A percentile compares a stretch with the other conserved stretches of the same genome.
Conservation (phyloP, 1,140 invertebrate species). For the Battus philenor region DNA sequence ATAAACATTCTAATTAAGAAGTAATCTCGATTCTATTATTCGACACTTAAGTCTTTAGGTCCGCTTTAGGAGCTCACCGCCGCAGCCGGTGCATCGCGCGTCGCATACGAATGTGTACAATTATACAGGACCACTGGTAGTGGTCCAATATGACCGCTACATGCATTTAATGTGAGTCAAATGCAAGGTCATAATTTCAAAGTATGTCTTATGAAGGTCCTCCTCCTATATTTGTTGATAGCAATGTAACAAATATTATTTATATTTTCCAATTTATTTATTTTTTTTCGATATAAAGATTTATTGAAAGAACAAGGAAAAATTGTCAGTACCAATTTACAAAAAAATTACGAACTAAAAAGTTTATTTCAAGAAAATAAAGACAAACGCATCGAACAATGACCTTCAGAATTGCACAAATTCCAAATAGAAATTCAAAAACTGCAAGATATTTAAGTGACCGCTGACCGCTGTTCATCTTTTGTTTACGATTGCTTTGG, state of each 20-base stretch:
- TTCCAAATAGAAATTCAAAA: no score
- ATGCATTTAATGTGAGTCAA: neutral
- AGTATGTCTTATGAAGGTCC: neutral
- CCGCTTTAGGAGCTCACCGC: neutral
- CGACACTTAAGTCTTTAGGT: conserved; percentile 6
- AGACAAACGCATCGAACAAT: no score
- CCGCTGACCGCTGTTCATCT: no score
- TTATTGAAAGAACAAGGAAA: no score
- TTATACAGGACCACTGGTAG: conserved; percentile 4
- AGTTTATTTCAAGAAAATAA: no score
- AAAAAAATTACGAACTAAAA: no score
- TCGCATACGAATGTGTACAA: conserved; percentile 15
- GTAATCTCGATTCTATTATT: conserved; percentile 24
- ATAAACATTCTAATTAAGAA: conserved; percentile 23
- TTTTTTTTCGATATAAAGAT: no score
- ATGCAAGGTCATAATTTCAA: neutral
- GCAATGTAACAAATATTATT: neutral
- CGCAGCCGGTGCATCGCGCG: conserved; percentile 8
- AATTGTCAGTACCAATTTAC: no score
- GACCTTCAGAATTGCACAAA: no score
- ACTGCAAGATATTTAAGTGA: no score
- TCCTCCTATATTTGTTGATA: neutral
- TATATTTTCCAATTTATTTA: neutral
- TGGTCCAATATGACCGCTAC: neutral
- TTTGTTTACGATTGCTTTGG: no score